Percentiles rank a stretch among this genome's conserved stretches.
These are phyloP conservation scores for Caloenas nicobarica DNA, from an alignment of 2,113 vertebrate genomes.

Conservation along the genomic window DNA sequence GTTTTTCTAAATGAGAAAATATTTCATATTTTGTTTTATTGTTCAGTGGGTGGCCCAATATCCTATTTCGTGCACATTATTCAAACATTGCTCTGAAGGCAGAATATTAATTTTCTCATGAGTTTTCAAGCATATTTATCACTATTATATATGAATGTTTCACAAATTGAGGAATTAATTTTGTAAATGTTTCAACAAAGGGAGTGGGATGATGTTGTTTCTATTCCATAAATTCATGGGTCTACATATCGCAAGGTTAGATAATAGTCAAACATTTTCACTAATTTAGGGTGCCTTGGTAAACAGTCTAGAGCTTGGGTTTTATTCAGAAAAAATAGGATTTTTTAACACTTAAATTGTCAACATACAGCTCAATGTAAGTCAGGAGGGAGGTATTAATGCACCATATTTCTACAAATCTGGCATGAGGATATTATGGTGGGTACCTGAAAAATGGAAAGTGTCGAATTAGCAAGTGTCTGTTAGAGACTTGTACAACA, in stretches of 20 bases:
- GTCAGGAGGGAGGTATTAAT: not conserved
- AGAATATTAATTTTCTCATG: not conserved
- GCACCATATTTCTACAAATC: not conserved
- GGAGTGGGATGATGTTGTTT: not conserved
- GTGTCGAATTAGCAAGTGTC: not conserved
- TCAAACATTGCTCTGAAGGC: not conserved
- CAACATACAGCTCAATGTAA: not conserved
- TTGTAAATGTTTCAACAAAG: not conserved
- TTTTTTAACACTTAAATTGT: not conserved
- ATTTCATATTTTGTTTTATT: slow-evolving; percentile 13
- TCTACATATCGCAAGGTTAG: not conserved
- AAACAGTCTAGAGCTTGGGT: not conserved
- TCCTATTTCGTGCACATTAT: not conserved
- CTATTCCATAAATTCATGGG: not conserved
- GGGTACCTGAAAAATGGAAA: not conserved
- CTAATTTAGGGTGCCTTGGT: not conserved
- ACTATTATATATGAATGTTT: not conserved
- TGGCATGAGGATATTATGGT: not conserved
- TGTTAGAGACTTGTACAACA: not conserved
- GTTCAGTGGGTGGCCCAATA: not conserved
- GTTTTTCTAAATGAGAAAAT: not conserved
- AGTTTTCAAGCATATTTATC: not conserved
- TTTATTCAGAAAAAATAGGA: not conserved
- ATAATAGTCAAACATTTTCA: not conserved
- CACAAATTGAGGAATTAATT: not conserved